Base-by-base conservation (phyloP, 2,888 invertebrate species). In the Platycheirus rosarum region DNA sequence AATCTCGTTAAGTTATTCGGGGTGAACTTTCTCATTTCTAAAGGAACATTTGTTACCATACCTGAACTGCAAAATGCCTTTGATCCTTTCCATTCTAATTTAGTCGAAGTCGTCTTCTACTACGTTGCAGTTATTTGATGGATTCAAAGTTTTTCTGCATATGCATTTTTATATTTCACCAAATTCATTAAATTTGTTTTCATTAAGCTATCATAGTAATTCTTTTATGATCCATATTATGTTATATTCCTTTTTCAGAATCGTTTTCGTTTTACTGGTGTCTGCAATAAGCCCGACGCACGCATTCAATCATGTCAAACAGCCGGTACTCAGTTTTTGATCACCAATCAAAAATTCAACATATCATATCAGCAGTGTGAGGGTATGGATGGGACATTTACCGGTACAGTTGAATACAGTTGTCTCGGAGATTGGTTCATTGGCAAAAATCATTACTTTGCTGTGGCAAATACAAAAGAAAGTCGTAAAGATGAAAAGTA, bases 351-450 rank as follows among this genome's bases (percentile, higher is more conserved):
- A 89, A 98, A 98, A 90, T 98, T 98, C 88, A 96, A 97, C 87
- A 97, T 98, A 85, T 97, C 97, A 0, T 98, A 98, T 89, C 95
- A 96, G 85, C 94, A 95, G 86, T 98, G 98, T 88, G 92, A 93
- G 68, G 97, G 96, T 80, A 97, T 97, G 96, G 94, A 95, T 13
- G 96, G 95, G 62, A 97, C 97, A 9, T 96, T 97, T 90, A 96
- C 95, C 90, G 97, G 97, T 92, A 95, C 95, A 78, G 97, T 97
- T 6, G 97, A 97, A 89, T 98, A 95, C 89, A 97, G 96, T 89
- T 98, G 98, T 88, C 91, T 98, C 78, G 98, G 97, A 0, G 97
- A 97, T 92, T 98, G 98, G 97, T 97, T 97, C 91, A 95, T 97
- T 23, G 97, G 95, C 11, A 98, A 98, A 88, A 98, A 98, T 91